phyloP scores from a whole-genome alignment of 2,888 invertebrate genomes.

The Smittia sp. region DNA sequence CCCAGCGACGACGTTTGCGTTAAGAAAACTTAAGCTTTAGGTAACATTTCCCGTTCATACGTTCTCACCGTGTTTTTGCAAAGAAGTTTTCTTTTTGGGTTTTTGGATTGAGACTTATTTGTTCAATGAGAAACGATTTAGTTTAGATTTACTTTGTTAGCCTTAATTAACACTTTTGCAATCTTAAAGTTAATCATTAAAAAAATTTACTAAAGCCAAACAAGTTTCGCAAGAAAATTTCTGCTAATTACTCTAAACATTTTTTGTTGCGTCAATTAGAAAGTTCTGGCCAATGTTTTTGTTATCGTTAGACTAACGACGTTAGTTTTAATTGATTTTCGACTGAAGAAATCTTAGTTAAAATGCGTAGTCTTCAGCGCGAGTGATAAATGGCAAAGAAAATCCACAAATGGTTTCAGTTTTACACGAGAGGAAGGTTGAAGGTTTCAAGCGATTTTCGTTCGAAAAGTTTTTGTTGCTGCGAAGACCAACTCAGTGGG shows the following conservation, averaged over 20 bases:
- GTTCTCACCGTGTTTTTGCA: neutral
- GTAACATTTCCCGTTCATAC: slow-evolving; percentile 30
- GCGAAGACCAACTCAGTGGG: neutral
- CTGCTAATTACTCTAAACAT: neutral
- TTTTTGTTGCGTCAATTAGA: neutral
- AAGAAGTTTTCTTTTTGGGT: neutral
- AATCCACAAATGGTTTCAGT: slow-evolving; percentile 11
- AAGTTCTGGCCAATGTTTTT: slow-evolving; percentile 11
- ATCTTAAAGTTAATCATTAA: neutral
- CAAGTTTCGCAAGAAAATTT: neutral
- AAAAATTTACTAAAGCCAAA: slow-evolving; percentile 13
- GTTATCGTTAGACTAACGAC: neutral
- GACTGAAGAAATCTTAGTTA: neutral
- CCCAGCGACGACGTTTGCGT: neutral
- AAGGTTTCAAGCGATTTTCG: too few species aligned
- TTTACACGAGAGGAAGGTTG: neutral
- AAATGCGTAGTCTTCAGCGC: neutral
- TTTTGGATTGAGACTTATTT: neutral
- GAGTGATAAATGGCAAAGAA: slow-evolving; percentile 10
- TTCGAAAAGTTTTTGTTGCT: neutral
- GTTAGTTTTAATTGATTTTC: neutral
- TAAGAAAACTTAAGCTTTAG: slow-evolving; percentile 12
- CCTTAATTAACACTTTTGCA: neutral
- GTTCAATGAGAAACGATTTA: neutral
- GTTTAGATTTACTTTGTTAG: neutral